Base-by-base conservation (phyloP, 2,888 invertebrate species). In the Troides aeacus region DNA sequence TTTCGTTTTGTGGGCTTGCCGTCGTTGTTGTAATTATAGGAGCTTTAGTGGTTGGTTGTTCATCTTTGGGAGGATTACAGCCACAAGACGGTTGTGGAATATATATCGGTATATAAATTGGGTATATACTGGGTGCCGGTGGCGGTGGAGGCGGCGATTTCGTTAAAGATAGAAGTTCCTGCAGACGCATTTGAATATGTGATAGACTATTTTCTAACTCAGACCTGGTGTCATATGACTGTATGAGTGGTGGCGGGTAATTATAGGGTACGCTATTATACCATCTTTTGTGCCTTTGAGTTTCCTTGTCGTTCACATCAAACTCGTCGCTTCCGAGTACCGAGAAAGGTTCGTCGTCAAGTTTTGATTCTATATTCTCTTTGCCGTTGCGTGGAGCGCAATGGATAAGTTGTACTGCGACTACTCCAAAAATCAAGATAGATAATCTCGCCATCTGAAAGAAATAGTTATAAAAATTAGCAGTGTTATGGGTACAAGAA, bases 371-470 rank as follows among this genome's bases (percentile, higher is more conserved):
- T 23, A 18, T 39, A 6, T 77, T 46, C 76, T 75, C 72, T 77
- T 78, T 36, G 75, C 63, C 73, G 62, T 83, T 81, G 70, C 77
- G 84, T 21, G 89, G 88, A 60, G 86, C 87, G 50, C 86, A 85
- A 58, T 75, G 74, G 53, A 81, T 82, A 72, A 75, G 73, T 76
- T 84, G 82, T 58, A 84, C 74, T 69, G 84, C 72, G 70, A 88
- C 74, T 70, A 85, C 71, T 68, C 79, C 79, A 70, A 86, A 71
- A 65, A 85, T 42, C 21, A 83, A 42, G 39, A 75, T 74, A 30
- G 74, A 72, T 64, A 78, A 56, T 71, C 68, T 77, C 77, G 77
- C 80, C 90, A 91, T 91, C 91, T 92, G 90, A 68, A 90, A 91
- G 72, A 75, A 73, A 75, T 69, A 74, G 2, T 53, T 12, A n/a